Evolutionary conservation across 2,797 vertebrate species (phyloP), one percentile per base, ranked within the genome.

Genomic region (Sebastes diploproa): DNA sequence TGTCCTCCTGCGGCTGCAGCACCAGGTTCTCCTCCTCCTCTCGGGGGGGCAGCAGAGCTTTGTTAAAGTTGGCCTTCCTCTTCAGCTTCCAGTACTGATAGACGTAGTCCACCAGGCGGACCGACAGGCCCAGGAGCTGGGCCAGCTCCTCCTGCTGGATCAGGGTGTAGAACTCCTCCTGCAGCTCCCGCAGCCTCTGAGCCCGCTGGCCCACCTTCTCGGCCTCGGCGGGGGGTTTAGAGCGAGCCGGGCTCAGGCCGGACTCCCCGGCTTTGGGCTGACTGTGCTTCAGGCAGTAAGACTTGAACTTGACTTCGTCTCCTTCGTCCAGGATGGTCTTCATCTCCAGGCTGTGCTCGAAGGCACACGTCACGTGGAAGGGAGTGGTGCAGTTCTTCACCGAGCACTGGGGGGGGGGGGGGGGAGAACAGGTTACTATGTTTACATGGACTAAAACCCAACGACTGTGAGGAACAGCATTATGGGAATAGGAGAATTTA

Each of bases 61-160:
- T 97, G 94, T 98, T 99, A 87, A 98, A 98, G 94, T 97, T 98
- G 83, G 95, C 96, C 92, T 98, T 99, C 86, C 98, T 95, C 89
- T 99, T 99, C 66, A 99, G 94, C 93, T 98, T 99, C 98, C 98
- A 99, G 95, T 99, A 99, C 94, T 99, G 98, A 90, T 97, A 99
- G 93, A 99, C 97, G 80, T 97, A 98, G 90, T 99, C 98, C 65
- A 97, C 94, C 66, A 96, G 92, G 82, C 94, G 91, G 16, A 90
- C 89, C 0, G 98, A 95, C 34, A 98, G 93, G 22, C 94, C 94
- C 3, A 99, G 94, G 84, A 94, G 94, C 85, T 80, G 87, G 18
- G 96, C 96, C 90, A 99, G 95, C 75, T 98, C 96, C 69, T 96
- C 96, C 13, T 96, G 95, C 82, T 94, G 96, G 74, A 98, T 97